phyloP scores from a whole-genome alignment of 2,113 vertebrate genomes.

The Epinephelus cyanopodus region DNA sequence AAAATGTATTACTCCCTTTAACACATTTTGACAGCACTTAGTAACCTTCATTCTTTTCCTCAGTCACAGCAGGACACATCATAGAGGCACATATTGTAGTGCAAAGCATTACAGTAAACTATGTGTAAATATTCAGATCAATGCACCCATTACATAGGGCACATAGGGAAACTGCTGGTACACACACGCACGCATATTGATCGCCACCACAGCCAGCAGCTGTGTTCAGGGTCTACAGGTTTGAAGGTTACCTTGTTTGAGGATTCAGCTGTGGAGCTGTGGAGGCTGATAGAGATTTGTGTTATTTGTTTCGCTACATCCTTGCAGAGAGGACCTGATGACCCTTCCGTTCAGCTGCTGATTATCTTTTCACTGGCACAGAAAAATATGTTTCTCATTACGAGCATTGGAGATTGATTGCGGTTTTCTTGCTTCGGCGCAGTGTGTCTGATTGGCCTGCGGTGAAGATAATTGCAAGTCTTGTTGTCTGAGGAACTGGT shows the following conservation, averaged over 20 bases:
- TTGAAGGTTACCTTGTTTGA: constrained; percentile 65
- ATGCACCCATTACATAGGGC: constrained; percentile 4
- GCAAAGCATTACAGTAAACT: not conserved
- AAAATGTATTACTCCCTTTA: constrained; percentile 39
- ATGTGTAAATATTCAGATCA: constrained; percentile 14
- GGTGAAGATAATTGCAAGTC: constrained; percentile 73
- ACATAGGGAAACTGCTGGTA: not conserved
- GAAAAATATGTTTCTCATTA: constrained; percentile 81
- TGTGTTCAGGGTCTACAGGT: constrained; percentile 27
- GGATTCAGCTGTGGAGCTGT: constrained; percentile 30
- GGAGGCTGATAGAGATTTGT: constrained; percentile 56
- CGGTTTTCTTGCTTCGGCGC: constrained; percentile 49
- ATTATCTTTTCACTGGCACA: constrained; percentile 75
- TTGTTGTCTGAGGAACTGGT: constrained; percentile 63
- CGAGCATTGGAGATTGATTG: constrained; percentile 74
- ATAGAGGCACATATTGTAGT: not conserved
- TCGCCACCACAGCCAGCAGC: constrained; percentile 42
- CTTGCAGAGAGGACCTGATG: constrained; percentile 65
- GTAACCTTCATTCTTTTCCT: constrained; percentile 25
- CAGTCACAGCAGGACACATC: not conserved
- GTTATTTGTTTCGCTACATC: constrained; percentile 63
- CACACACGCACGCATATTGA: constrained; percentile 10
- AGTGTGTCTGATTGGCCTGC: constrained; percentile 73
- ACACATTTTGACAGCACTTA: constrained; percentile 48
- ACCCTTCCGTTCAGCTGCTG: constrained; percentile 71